Evolutionary conservation across 2,113 vertebrate species (phyloP), one percentile per base, ranked within the genome.

Genomic region (Catharus bicknelli): DNA sequence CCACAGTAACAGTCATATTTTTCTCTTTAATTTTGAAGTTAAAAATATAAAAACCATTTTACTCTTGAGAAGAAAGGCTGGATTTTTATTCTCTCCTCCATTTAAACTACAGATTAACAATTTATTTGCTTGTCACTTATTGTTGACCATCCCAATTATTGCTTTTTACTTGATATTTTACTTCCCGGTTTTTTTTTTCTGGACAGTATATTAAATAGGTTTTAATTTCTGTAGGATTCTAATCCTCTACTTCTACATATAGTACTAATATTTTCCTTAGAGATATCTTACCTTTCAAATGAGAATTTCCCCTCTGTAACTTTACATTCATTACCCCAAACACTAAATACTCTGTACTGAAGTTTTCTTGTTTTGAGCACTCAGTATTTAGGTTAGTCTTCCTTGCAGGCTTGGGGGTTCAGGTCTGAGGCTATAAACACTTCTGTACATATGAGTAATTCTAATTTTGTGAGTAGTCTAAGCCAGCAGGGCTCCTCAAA

Each of bases 161-260:
- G 36, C n/a, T 87, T 90, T 86, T 85, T 67, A 69, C 61, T 45
- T 86, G 6, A 15, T 85, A 38, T 76, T 92, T 92, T 54, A 55
- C 21, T 89, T 80, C 19, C 32, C 77, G 5, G 30, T 92, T 94
- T 94, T 87, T 94, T 94, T 94, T 87, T 88, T 62, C 64, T 68
- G 66, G 30, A 51, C 2, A 5, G 30, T 54, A 51, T 30, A 64
- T 45, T 20, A 84, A 75, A 54, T 48, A 82, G 38, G 18, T 84
- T 94, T 95, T 84, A 2, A 66, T 78, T 89, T 87, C 67, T 68
- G 8, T 55, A 16, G 77, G 16, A 43, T 69, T 90, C 62, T 83
- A 72, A 38, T 70, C 21, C 18, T 79, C 15, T 86, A 1, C 57
- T 88, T 90, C 70, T 73, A 61, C 1, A 3, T 36, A 29, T 26